phyloP scores from a whole-genome alignment of 2,888 invertebrate species.

The Caradrina kadenii region DNA sequence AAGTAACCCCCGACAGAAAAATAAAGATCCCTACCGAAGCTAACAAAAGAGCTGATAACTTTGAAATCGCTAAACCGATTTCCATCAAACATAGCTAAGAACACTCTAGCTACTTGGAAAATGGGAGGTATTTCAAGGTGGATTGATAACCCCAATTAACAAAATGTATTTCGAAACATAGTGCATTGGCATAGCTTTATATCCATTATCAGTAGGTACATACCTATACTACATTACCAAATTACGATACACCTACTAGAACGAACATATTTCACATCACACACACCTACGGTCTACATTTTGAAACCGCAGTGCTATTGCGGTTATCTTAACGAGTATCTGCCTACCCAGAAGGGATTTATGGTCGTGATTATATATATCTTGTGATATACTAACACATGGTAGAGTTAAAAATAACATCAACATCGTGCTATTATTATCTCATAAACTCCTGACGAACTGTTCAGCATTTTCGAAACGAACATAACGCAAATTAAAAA shows the following conservation, averaged over 20 bases:
- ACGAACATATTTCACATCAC: constrained; percentile 35
- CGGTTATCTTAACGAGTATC: constrained; percentile 57
- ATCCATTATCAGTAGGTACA: constrained; percentile 17
- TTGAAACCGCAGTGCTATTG: constrained; percentile 42
- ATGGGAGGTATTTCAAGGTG: too few species aligned
- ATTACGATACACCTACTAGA: constrained; percentile 34
- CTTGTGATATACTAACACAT: neutral
- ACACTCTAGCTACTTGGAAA: too few species aligned
- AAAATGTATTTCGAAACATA: neutral
- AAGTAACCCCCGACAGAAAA: too few species aligned
- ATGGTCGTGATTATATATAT: constrained; percentile 38
- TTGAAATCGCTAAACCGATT: too few species aligned
- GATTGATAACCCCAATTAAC: neutral
- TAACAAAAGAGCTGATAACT: too few species aligned
- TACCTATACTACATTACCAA: constrained; percentile 27
- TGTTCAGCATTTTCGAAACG: too few species aligned
- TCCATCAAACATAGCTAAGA: too few species aligned
- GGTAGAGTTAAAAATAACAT: neutral
- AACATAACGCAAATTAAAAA: too few species aligned
- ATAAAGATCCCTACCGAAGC: too few species aligned
- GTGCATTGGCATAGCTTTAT: neutral
- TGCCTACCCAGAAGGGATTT: constrained; percentile 45
- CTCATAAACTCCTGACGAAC: neutral
- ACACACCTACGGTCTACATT: constrained; percentile 45
- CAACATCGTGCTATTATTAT: neutral